These are phyloP conservation scores for Hydra vulgaris DNA, from an alignment of 30 jellyfish, hydroid and myxozoan genomes.

Conservation along the genomic window DNA sequence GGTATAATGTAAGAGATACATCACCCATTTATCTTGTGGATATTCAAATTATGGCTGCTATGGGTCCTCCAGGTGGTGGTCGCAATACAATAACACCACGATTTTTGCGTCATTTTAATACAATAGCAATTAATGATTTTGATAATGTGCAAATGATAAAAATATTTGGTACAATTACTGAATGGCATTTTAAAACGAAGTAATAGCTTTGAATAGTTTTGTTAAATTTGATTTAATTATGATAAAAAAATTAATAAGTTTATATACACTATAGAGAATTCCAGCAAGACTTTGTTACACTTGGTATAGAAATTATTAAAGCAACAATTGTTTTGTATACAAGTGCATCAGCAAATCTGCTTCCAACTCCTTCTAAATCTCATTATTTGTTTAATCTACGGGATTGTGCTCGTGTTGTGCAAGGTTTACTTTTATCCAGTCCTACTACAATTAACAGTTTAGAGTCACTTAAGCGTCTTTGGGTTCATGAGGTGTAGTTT, in stretches of 20 bases:
- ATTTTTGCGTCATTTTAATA: slow-evolving; percentile 90
- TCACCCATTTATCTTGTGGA: slow-evolving; percentile 94
- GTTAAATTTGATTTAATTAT: too few relatives aligned
- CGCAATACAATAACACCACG: slow-evolving; percentile 96
- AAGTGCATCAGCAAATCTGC: slow-evolving; percentile 68
- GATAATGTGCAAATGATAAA: slow-evolving; percentile 65
- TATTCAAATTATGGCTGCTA: slow-evolving; percentile 92
- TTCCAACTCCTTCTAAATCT: slow-evolving; percentile 98
- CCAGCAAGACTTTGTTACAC: slow-evolving; percentile 36
- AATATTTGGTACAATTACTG: slow-evolving; percentile 87
- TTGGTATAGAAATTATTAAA: slow-evolving; percentile 58
- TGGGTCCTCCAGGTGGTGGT: slow-evolving; percentile 99
- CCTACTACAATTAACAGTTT: slow-evolving; percentile 58
- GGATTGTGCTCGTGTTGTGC: slow-evolving; percentile 93
- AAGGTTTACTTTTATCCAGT: slow-evolving; percentile 72
- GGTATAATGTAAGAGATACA: slow-evolving; percentile 94
- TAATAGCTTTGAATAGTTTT: slow-evolving; percentile 13
- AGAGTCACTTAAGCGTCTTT: slow-evolving; percentile 62
- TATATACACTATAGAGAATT: slow-evolving; percentile 50
- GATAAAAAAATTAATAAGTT: background rate
- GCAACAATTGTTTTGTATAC: slow-evolving; percentile 91
- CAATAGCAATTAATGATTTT: slow-evolving; percentile 84
- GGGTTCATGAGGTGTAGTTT: slow-evolving; percentile 90
- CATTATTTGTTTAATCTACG: slow-evolving; percentile 88
- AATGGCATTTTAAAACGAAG: slow-evolving; percentile 92